These are phyloP conservation scores for Chloroceryle aenea DNA, from an alignment of 2,113 vertebrate genomes.

Conservation along the genomic window DNA sequence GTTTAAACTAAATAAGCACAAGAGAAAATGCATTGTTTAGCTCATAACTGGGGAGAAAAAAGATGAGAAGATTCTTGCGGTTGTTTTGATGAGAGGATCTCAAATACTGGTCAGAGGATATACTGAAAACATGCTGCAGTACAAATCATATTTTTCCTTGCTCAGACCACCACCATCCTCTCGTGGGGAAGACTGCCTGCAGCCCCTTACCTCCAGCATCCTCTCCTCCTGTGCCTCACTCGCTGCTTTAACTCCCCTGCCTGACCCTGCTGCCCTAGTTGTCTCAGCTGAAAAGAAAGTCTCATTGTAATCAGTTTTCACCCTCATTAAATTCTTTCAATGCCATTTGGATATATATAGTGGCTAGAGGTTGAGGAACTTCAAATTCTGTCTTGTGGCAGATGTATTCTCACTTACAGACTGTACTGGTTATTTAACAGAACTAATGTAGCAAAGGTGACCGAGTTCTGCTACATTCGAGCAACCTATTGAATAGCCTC, in stretches of 20 bases:
- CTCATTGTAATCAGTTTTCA: neutral
- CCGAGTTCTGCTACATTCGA: neutral
- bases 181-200: neutral
- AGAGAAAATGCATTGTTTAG: neutral
- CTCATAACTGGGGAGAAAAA: neutral
- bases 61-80: neutral
- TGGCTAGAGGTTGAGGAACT: neutral
- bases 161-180: neutral
- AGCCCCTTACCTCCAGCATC: neutral
- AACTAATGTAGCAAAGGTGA: neutral
- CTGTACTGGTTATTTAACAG: neutral
- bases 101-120: neutral
- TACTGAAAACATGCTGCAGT: neutral
- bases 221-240: neutral
- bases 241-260: neutral
- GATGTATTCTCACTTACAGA: neutral
- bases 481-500: neutral
- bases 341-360: slow-evolving; percentile 18
- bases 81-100: neutral
- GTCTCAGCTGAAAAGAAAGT: neutral
- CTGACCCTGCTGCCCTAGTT: neutral
- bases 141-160: neutral
- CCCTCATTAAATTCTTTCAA: neutral
- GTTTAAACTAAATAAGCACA: neutral
- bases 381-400: neutral